Evolutionary conservation across 1,140 invertebrate genomes (phyloP), one percentile per base, ranked within the genome.

Genomic region (Panulirus ornatus): DNA sequence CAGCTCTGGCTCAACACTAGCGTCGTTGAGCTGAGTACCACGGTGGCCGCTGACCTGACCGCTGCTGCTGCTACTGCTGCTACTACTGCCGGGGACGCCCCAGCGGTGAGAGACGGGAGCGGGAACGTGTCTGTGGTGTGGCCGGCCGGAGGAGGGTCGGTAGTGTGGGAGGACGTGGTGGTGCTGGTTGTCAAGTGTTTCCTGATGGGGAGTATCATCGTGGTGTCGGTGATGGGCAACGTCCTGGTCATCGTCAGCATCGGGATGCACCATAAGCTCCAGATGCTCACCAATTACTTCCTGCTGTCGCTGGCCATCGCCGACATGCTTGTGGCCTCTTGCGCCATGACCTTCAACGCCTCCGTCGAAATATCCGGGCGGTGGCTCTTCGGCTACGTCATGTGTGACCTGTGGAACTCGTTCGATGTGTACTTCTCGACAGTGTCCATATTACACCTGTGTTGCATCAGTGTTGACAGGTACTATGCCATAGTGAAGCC

Each of bases 371-470:
- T 98, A 2, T 97, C 96, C 34, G 96, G 96, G 40, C 54, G 88
- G 5, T 99, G 98, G 98, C 94, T 97, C 84, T 98, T 99, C 93
- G 97, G 97, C 0, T 95, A 96, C 92, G 95, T 97, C 92, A 97
- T 98, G 96, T 99, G 98, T 95, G 97, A 99, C 94, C 93, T 99
- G 89, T 99, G 97, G 96, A 98, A 98, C 93, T 97, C 97, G 16
- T 95, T 92, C 44, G 94, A 95, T 90, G 94, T 94, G 2, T 94
- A 94, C 92, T 94, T 94, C 73, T 94, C 94, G 93, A 97, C 98
- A 16, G 97, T 98, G 42, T 98, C 97, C 92, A 98, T 98, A 92
- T 95, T 98, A 19, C 98, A 98, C 94, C 95, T 98, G 83, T 98
- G 98, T 93, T 97, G 98, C 93, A 97, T 98, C 93, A 97, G 96